A percentile compares a stretch with the other conserved stretches of the same genome.
Conservation (phyloP, 2,888 invertebrate genomes). For the Nymphalis polychloros region DNA sequence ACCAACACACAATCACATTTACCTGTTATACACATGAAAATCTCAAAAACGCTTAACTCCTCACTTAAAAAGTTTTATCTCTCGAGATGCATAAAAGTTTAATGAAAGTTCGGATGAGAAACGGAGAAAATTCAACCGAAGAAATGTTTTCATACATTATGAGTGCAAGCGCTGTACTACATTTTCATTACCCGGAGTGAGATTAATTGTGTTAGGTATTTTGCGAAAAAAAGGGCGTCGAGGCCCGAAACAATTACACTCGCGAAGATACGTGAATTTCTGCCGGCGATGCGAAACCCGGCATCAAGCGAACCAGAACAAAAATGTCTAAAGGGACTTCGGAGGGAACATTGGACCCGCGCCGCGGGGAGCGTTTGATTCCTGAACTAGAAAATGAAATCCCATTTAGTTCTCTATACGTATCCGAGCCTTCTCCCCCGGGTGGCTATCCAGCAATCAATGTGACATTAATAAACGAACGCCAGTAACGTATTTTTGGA, state of each 20-base stretch:
- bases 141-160: conserved; percentile 57
- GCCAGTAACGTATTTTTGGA: conserved; percentile 62
- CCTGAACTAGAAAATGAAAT: conserved; percentile 78
- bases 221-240: conserved; percentile 67
- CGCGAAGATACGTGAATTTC: conserved; percentile 43
- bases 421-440: conserved; percentile 52
- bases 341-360: conserved; percentile 54
- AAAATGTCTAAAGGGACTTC: conserved; percentile 55
- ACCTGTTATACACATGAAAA: conserved; percentile 9
- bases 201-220: conserved; percentile 69
- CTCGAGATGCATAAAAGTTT: conserved; percentile 28
- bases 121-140: conserved; percentile 48
- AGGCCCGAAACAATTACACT: conserved; percentile 66
- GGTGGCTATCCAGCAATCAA: conserved; percentile 56
- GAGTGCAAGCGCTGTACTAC: conserved; percentile 51
- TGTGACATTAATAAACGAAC: conserved; percentile 74
- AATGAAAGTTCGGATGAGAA: conserved; percentile 37
- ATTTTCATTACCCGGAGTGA: conserved; percentile 66
- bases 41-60: conserved; percentile 17
- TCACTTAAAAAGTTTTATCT: conserved; percentile 23
- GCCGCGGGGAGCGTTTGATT: conserved; percentile 69
- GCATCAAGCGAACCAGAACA: conserved; percentile 55
- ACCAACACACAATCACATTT: background rate
- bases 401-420: conserved; percentile 64
- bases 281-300: conserved; percentile 43